These are phyloP conservation scores for Gnathonemus longibarbis DNA, from an alignment of 2,113 vertebrate genomes.

Conservation along the genomic window DNA sequence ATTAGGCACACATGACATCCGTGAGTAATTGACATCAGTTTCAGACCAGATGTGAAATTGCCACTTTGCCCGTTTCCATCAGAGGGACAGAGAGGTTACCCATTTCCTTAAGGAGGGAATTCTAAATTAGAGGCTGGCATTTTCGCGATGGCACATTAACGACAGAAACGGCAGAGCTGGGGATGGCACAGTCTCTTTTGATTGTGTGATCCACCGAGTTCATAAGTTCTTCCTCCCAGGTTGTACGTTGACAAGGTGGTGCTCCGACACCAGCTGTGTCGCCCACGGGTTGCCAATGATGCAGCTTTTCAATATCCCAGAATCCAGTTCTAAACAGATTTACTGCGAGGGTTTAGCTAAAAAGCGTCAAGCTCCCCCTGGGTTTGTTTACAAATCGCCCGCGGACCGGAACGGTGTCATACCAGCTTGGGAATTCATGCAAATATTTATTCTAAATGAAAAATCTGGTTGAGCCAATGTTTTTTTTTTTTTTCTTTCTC, in stretches of 20 bases:
- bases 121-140: constrained; percentile 35
- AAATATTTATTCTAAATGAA: constrained; percentile 15
- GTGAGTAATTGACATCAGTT: constrained; percentile 40
- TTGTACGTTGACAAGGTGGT: neutral
- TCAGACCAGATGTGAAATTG: constrained; percentile 44
- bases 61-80: constrained; percentile 39
- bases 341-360: neutral
- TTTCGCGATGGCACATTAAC: constrained; percentile 26
- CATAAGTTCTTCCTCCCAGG: neutral
- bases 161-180: constrained; percentile 17
- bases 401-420: neutral
- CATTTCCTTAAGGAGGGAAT: constrained; percentile 38
- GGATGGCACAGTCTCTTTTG: neutral
- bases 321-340: constrained; percentile 2
- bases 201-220: neutral
- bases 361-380: neutral
- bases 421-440: neutral
- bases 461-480: neutral
- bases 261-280: neutral
- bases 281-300: neutral
- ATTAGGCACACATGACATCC: constrained; percentile 39
- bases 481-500: neutral
- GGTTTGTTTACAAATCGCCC: constrained; percentile 6
- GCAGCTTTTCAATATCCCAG: neutral
- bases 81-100: constrained; percentile 34